Percentiles rank a stretch among this genome's conserved stretches.
Conservation (phyloP, 2,113 vertebrate genomes). For the Phoenicopterus ruber region DNA sequence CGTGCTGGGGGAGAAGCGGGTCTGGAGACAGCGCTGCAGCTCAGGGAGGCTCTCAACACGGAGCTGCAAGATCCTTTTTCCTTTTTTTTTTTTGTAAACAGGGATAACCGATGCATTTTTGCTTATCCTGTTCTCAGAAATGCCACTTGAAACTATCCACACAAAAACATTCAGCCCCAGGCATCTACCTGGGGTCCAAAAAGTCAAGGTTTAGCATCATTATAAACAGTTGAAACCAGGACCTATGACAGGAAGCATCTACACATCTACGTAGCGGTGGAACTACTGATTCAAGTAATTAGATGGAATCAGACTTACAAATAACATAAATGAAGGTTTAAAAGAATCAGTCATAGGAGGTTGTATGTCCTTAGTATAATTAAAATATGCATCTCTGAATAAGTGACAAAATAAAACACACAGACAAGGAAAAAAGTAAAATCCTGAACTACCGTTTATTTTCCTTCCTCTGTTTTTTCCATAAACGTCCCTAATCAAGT, state of each 20-base stretch:
- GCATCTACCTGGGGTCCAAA: not conserved
- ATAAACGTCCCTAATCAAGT: not conserved
- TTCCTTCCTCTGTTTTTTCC: not conserved
- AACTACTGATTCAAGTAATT: not conserved
- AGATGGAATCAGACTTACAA: not conserved
- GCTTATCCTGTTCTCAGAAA: not conserved
- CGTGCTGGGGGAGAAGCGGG: not conserved
- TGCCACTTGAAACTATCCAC: not conserved
- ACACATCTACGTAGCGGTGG: fast-evolving
- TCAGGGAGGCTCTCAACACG: not conserved
- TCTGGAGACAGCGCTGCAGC: not conserved
- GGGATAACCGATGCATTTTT: not conserved
- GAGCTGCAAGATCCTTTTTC: not conserved
- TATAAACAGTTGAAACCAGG: not conserved
- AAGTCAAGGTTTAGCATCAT: not conserved
- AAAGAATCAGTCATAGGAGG: not conserved
- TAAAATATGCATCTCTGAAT: not conserved
- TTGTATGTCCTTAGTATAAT: not conserved
- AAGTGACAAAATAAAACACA: not conserved
- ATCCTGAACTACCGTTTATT: not conserved
- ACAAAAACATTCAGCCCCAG: not conserved
- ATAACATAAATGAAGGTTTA: not conserved
- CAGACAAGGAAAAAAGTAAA: not conserved
- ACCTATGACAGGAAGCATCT: not conserved
- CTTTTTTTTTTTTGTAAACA: not conserved